These are phyloP conservation scores for Drosophila testacea DNA, from an alignment of 2,888 invertebrate species.

Conservation along the genomic window DNA sequence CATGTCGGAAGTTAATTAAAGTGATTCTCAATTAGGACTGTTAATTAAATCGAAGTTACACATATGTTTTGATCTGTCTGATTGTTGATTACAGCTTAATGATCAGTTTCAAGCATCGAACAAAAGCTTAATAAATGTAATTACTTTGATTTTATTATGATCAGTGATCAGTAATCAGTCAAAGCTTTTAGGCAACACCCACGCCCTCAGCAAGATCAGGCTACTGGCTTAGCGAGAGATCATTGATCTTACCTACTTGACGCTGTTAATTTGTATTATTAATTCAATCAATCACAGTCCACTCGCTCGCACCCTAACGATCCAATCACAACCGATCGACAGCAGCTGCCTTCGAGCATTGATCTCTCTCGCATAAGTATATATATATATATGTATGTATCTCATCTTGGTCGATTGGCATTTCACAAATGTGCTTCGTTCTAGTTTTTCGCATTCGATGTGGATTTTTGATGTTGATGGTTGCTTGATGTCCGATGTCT, in stretches of 20 bases:
- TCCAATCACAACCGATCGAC: slow-evolving; percentile 66
- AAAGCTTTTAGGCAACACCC: slow-evolving; percentile 18
- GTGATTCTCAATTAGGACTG: background rate
- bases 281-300: slow-evolving; percentile 78
- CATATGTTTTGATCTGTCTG: slow-evolving; percentile 29
- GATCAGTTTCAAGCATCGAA: background rate
- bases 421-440: slow-evolving; percentile 78
- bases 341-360: slow-evolving; percentile 71
- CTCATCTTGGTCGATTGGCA: slow-evolving; percentile 49
- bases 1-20: background rate
- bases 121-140: background rate
- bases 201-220: slow-evolving; percentile 27
- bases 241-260: slow-evolving; percentile 80
- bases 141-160: slow-evolving; percentile 12
- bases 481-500: slow-evolving; percentile 3
- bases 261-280: slow-evolving; percentile 79
- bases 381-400: background rate
- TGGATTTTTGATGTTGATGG: slow-evolving; percentile 6
- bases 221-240: slow-evolving; percentile 51
- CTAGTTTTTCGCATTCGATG: slow-evolving; percentile 56
- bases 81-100: slow-evolving; percentile 39
- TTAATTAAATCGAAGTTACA: background rate
- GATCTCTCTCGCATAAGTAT: slow-evolving; percentile 54
- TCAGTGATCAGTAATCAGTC: slow-evolving; percentile 21
- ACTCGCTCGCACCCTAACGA: slow-evolving; percentile 64